A percentile compares a stretch with the other conserved stretches of the same genome.
These are phyloP conservation scores for Heliconius aoede DNA, from an alignment of 2,888 invertebrate genomes.

Conservation along the genomic window DNA sequence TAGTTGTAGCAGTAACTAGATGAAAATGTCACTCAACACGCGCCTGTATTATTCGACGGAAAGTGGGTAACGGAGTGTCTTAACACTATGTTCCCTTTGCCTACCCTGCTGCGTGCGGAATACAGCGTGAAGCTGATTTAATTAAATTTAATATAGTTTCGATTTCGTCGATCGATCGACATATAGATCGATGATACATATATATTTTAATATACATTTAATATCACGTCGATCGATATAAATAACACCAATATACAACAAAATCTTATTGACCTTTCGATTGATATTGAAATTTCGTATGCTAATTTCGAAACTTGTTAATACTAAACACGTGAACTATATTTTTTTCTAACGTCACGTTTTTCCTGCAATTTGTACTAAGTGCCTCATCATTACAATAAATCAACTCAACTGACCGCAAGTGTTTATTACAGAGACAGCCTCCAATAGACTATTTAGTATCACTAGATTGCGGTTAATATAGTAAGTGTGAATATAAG, in stretches of 20 bases:
- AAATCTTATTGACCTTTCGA: slow-evolving; percentile 11
- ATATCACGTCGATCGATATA: neutral
- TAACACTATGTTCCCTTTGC: too few relatives aligned
- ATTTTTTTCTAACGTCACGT: neutral
- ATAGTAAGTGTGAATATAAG: too few relatives aligned
- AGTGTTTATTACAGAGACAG: neutral
- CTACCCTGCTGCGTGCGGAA: too few relatives aligned
- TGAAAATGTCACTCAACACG: too few relatives aligned
- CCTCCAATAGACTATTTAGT: neutral
- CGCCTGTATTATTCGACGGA: too few relatives aligned
- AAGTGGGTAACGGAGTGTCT: too few relatives aligned
- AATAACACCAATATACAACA: slow-evolving; percentile 2
- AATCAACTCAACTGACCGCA: neutral
- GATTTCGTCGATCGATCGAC: too few relatives aligned
- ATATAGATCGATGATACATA: too few relatives aligned
- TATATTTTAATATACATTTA: neutral
- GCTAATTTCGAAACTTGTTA: neutral
- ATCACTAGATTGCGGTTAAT: neutral
- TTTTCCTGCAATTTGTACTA: neutral
- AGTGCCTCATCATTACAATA: neutral
- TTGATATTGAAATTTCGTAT: neutral
- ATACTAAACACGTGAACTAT: neutral
- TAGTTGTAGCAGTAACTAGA: too few relatives aligned
- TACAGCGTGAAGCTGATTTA: too few relatives aligned
- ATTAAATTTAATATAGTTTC: too few relatives aligned